Evolutionary conservation across 2,888 invertebrate species (phyloP), one percentile per base, ranked within the genome.

Genomic region (Meiosimyza decipiens): DNA sequence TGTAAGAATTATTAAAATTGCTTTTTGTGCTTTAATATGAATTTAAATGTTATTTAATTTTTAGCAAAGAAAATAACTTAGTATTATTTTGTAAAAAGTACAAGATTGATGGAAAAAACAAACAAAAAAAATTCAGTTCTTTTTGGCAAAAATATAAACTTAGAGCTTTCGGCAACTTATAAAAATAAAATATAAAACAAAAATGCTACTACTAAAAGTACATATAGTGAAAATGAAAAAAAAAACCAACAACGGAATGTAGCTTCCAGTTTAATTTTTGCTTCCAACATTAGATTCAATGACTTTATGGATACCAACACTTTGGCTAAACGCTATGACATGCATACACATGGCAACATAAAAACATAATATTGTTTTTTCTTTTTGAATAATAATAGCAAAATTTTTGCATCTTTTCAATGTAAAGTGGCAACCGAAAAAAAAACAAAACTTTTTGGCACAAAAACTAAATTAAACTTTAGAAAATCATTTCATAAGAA

Each of bases 211-310:
- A 60, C 22, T 60, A 33, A 1, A 47, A 63, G 18, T n/a, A 63
- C 28, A 28, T 28, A 3, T 28, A 28, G 4, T 2, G 28, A 9
- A 16, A 18, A 18, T 49, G 12, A 7, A 50, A 69, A 22, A 33
- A 7, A 50, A 69, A 22, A 33, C 1, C 13, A 12, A 51, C n/a
- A 4, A 68, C 47, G 16, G 57, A 49, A 16, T 49, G 15, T 40
- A 67, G 74, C 78, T 79, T 78, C 79, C 78, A 77, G 74, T 77
- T 76, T 73, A 73, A 73, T 77, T 75, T 77, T 78, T 79, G 77
- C 80, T 80, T 80, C 80, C 79, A 73, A 52, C 63, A 57, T 51
- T 49, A 75, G 74, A 74, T 71, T 54, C 18, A 74, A 73, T 60
- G 52, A 54, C 40, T 40, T 9, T 40, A 40, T 2, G 40, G 40